Evolutionary conservation across 2,113 vertebrate species (phyloP).

Genomic region (Psittacula cyanocephala): DNA sequence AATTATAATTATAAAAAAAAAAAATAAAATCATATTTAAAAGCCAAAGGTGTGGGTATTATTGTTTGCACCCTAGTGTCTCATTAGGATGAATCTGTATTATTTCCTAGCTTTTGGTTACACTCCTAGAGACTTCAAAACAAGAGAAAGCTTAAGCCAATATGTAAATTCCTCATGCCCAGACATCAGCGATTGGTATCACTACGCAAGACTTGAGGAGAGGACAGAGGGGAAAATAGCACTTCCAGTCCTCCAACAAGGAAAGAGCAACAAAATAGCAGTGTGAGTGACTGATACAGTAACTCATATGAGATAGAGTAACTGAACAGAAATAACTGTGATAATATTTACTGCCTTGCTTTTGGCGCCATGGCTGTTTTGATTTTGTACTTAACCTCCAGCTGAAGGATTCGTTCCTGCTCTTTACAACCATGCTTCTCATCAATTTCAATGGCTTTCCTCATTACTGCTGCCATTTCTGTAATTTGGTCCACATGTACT

Average conservation of each 20-base stretch:
- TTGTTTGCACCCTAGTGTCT: not conserved
- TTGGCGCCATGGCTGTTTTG: not conserved
- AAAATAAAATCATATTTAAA: not conserved
- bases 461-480: slow-evolving; percentile 98
- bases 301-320: not conserved
- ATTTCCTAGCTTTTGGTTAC: not conserved
- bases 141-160: not conserved
- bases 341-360: not conserved
- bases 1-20: not conserved
- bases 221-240: not conserved
- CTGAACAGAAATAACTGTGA: not conserved
- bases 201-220: not conserved
- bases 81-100: not conserved
- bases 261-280: not conserved
- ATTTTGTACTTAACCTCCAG: slow-evolving; percentile 83
- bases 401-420: slow-evolving; percentile 92
- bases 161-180: not conserved
- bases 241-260: not conserved
- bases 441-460: slow-evolving; percentile 94
- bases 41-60: not conserved
- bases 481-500: slow-evolving; percentile 93
- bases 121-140: not conserved
- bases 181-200: not conserved
- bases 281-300: not conserved
- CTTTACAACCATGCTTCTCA: slow-evolving; percentile 86